Percentiles rank a stretch among this genome's conserved stretches.
Evolutionary conservation across 2,113 vertebrate genomes (phyloP).

Genomic region (Sakesphorus luctuosus): DNA sequence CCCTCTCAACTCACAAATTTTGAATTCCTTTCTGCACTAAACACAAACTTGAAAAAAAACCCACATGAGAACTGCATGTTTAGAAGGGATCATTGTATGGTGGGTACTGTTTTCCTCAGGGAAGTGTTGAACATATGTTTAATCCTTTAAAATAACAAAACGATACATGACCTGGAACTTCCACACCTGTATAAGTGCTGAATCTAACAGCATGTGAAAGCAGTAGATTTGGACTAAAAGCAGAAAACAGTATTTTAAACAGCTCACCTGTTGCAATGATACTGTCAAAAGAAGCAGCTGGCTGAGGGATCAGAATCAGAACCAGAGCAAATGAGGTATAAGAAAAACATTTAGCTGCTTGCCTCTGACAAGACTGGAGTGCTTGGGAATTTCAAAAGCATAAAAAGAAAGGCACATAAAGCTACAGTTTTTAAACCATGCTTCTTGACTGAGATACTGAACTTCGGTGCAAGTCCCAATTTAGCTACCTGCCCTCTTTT

Average conservation of each 20-base stretch:
- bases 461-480: neutral
- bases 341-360: neutral
- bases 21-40: neutral
- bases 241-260: neutral
- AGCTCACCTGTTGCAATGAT: neutral
- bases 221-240: neutral
- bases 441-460: neutral
- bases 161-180: neutral
- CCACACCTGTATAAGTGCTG: neutral
- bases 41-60: neutral
- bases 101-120: neutral
- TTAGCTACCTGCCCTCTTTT: neutral
- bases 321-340: neutral
- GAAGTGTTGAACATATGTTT: neutral
- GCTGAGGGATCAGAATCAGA: neutral
- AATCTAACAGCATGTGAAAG: neutral
- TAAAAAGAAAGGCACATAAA: neutral
- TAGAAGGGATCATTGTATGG: neutral
- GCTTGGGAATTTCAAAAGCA: neutral
- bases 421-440: neutral
- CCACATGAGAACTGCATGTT: neutral
- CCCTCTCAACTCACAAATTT: neutral
- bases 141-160: neutral
- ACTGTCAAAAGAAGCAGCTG: neutral
- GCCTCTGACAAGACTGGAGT: neutral